phyloP scores from a whole-genome alignment of 2,888 invertebrate genomes.

The Sinodicranocentrus sp. region DNA sequence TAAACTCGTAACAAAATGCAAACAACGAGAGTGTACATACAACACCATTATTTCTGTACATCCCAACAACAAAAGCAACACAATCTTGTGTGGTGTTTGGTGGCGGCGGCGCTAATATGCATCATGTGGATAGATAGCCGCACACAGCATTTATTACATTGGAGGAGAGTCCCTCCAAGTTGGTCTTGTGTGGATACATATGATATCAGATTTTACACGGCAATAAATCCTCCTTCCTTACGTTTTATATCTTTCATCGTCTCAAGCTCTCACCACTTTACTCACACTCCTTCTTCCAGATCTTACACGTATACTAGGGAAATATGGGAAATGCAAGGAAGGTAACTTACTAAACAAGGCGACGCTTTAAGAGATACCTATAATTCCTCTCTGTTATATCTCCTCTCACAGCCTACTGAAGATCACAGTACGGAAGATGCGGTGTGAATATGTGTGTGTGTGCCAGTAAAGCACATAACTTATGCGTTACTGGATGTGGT shows the following conservation, averaged over 20 bases:
- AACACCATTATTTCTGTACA: constrained; percentile 57
- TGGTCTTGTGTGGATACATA: constrained; percentile 24
- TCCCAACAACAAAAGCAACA: constrained; percentile 51
- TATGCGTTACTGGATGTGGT: constrained; percentile 58
- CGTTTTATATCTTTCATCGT: constrained; percentile 73
- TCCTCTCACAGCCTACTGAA: constrained; percentile 58
- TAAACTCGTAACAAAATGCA: constrained; percentile 48
- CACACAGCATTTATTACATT: constrained; percentile 8
- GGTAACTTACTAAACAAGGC: constrained; percentile 62
- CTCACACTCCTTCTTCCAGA: constrained; percentile 54
- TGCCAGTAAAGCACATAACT: constrained; percentile 37
- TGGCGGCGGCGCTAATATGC: constrained; percentile 38
- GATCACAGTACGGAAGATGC: constrained; percentile 31
- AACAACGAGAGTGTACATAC: constrained; percentile 34
- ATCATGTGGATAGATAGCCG: constrained; percentile 34
- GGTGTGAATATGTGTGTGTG: constrained; percentile 14
- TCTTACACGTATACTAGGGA: constrained; percentile 10
- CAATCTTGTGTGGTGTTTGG: constrained; percentile 41
- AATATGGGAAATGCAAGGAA: constrained; percentile 42
- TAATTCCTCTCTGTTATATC: constrained; percentile 37
- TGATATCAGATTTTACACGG: constrained; percentile 71
- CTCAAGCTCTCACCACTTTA: constrained; percentile 67
- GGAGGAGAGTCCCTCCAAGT: neutral
- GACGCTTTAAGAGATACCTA: constrained; percentile 1
- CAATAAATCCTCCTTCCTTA: constrained; percentile 71